phyloP scores from a whole-genome alignment of 2,888 invertebrate species.

The Eupelmus urozonus region DNA sequence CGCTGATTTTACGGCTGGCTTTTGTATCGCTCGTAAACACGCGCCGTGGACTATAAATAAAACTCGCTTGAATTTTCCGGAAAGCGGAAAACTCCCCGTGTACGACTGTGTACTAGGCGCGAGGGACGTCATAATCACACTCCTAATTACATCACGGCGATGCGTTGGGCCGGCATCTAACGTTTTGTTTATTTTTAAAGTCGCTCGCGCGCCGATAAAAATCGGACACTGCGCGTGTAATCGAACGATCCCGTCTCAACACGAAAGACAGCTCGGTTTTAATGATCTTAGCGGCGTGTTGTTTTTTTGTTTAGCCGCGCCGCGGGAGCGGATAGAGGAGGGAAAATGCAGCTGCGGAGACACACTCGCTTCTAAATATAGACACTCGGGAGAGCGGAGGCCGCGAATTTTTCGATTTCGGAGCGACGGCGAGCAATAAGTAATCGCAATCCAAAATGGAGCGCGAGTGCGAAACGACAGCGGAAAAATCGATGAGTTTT shows the following conservation, averaged over 20 bases:
- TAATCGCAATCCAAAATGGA: slow-evolving; percentile 42
- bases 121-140: neutral
- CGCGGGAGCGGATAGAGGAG: too few species aligned
- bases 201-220: neutral
- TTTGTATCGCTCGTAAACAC: too few species aligned
- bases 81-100: neutral
- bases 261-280: neutral
- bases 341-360: too few species aligned
- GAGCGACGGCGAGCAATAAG: neutral
- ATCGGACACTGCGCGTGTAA: neutral
- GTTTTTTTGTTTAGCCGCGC: too few species aligned
- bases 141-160: slow-evolving; percentile 41
- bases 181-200: neutral
- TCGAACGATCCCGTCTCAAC: neutral
- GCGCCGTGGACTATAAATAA: too few species aligned
- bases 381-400: too few species aligned
- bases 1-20: too few species aligned
- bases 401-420: too few species aligned
- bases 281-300: too few species aligned
- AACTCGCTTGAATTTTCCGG: too few species aligned
- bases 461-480: neutral
- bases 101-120: neutral
- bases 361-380: too few species aligned
- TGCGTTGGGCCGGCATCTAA: neutral
- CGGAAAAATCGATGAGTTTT: slow-evolving; percentile 31